Conservation (phyloP, 2,797 vertebrate species). For the Pagetopsis macropterus region DNA sequence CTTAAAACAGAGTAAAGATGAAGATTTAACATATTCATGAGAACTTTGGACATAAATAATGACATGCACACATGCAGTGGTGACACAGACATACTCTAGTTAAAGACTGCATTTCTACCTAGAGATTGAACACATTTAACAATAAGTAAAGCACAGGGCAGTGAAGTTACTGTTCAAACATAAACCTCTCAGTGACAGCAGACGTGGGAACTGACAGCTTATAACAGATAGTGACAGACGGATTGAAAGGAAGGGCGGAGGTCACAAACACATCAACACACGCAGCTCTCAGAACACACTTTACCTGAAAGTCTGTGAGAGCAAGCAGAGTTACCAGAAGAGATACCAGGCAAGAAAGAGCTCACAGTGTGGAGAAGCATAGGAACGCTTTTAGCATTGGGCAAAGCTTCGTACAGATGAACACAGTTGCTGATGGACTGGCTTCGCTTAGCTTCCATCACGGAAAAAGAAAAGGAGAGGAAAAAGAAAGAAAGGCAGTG, state of each 20-base stretch:
- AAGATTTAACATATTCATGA: conserved; percentile 13
- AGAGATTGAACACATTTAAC: background rate
- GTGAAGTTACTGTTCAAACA: conserved; percentile 18
- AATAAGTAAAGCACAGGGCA: conserved; percentile 6
- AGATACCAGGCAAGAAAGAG: conserved; percentile 99
- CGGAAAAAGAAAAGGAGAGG: conserved; percentile 71
- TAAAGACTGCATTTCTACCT: conserved; percentile 4
- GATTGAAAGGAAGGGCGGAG: conserved; percentile 37
- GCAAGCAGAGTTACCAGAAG: conserved; percentile 94
- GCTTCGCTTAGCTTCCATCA: conserved; percentile 97
- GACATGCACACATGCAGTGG: conserved; percentile 60
- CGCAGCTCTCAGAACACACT: conserved; percentile 80
- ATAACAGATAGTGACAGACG: conserved; percentile 28
- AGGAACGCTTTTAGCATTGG: conserved; percentile 97
- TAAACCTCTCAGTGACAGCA: conserved; percentile 12
- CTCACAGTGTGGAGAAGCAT: conserved; percentile 99
- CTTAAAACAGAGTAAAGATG: conserved; percentile 1
- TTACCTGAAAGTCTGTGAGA: conserved; percentile 99
- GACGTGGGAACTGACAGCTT: background rate
- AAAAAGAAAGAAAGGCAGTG: conserved; percentile 61
- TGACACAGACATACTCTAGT: conserved; percentile 30
- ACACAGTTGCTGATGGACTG: conserved; percentile 99
- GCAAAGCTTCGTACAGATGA: conserved; percentile 97
- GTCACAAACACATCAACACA: conserved; percentile 52
- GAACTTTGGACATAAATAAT: conserved; percentile 6